Percentiles rank a stretch among this genome's conserved stretches.
These are phyloP conservation scores for cat (Felis catus) DNA, from an alignment of 2,113 vertebrate species.

Conservation along the genomic window F.catus_Fca126_mat1.0 CM031415.1:59446001-59446500, in stretches of 20 bases:
- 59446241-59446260: conserved; percentile 86
- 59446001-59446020: neutral
- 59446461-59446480: neutral
- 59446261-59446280: conserved; percentile 97
- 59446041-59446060: neutral
- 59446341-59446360: conserved; percentile 92
- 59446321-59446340: conserved; percentile 99
- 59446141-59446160: neutral
- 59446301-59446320: conserved; percentile 98
- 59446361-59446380: conserved; percentile 90
- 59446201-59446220: neutral
- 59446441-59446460: neutral
- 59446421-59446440: neutral
- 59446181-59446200: neutral
- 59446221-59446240: fast-evolving
- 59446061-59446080: neutral
- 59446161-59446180: neutral
- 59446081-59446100: neutral
- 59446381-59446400: conserved; percentile 90
- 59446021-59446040: neutral
- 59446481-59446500: neutral
- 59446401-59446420: neutral
- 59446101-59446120: neutral
- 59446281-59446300: conserved; percentile 98
- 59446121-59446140: neutral